These are phyloP conservation scores for Apamea crenata DNA, from an alignment of 2,888 invertebrate species.

Conservation along the genomic window DNA sequence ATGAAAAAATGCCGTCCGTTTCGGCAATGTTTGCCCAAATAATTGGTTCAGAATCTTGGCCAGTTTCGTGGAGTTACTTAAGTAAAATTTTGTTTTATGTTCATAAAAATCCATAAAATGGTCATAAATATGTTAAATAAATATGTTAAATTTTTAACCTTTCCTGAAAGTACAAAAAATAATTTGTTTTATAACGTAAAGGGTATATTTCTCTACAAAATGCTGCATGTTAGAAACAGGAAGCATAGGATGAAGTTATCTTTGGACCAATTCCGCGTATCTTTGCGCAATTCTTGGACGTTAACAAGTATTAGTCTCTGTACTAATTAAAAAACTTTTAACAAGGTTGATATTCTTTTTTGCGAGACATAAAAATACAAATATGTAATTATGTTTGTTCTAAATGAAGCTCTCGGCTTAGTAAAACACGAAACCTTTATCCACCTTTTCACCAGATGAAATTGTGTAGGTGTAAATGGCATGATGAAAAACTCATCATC, in stretches of 20 bases:
- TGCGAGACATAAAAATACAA: background rate
- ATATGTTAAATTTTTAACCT: conserved; percentile 3
- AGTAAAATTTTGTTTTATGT: conserved; percentile 18
- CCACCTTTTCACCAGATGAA: too few species aligned
- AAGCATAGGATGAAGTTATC: background rate
- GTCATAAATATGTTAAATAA: too few species aligned
- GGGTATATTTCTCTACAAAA: background rate
- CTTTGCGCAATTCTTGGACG: background rate
- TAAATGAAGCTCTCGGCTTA: background rate
- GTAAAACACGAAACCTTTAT: background rate
- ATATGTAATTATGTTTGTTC: background rate
- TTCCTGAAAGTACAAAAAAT: background rate
- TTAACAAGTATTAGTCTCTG: background rate
- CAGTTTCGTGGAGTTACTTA: conserved; percentile 19
- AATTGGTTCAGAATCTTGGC: conserved; percentile 37
- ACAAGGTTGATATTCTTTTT: background rate
- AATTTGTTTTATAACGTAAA: background rate
- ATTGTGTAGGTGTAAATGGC: background rate
- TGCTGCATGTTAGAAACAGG: background rate
- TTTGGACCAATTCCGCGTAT: background rate
- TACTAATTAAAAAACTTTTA: background rate
- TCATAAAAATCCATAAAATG: background rate
- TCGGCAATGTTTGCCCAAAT: conserved; percentile 45
- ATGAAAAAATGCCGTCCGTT: conserved; percentile 59
- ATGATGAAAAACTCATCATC: background rate